Conservation (phyloP, 2,888 invertebrate species). For the Podotricha telesiphe region DNA sequence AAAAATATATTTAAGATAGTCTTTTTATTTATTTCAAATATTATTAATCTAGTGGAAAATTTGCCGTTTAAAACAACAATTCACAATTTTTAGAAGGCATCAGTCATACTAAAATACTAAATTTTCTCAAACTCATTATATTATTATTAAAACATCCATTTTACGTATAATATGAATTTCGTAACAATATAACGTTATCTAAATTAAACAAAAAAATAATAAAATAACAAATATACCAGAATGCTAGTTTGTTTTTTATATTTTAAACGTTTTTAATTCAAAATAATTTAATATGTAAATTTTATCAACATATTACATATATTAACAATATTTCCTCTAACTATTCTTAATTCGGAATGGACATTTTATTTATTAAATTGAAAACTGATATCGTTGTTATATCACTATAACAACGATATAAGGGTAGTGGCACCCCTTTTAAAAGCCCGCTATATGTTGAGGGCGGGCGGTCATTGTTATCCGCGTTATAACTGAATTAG, state of each 20-base stretch:
- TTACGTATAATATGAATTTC: not conserved
- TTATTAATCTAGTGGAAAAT: not conserved
- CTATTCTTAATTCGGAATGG: slow-evolving; percentile 1
- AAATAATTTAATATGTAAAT: too few relatives aligned
- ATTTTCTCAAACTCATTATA: not conserved
- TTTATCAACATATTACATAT: too few relatives aligned
- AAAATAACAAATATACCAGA: too few relatives aligned
- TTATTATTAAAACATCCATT: not conserved
- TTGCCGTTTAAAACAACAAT: not conserved
- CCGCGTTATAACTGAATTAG: not conserved
- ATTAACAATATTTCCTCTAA: not conserved
- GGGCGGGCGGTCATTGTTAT: not conserved
- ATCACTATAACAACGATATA: too few relatives aligned
- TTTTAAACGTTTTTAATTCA: too few relatives aligned
- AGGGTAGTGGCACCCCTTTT: too few relatives aligned
- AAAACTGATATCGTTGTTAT: too few relatives aligned
- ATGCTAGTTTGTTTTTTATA: too few relatives aligned
- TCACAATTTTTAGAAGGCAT: not conserved
- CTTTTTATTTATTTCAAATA: not conserved
- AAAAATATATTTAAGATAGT: too few relatives aligned
- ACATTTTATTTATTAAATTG: not conserved
- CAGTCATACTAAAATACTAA: not conserved
- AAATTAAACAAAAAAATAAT: too few relatives aligned
- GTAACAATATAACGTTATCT: not conserved
- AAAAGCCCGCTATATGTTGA: too few relatives aligned